Evolutionary conservation across 2,888 invertebrate genomes (phyloP), one percentile per base, ranked within the genome.

Genomic region (Stegophylla sp.): DNA sequence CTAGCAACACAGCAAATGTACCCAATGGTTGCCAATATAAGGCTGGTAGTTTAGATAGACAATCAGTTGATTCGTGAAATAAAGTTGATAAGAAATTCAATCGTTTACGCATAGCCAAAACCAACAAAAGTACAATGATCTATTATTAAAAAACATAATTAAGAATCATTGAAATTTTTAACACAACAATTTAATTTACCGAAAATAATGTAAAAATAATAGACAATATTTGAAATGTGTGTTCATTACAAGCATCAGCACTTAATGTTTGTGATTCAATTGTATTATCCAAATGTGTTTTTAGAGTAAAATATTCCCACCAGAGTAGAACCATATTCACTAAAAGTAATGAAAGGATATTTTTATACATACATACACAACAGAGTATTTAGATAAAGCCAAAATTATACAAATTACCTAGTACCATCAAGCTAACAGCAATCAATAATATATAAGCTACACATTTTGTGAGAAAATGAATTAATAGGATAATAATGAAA

Each of bases 361-460:
- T 26, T 12, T 4, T 12, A 28, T 51, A 34, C 10, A 34, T 34
- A 5, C 20, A 34, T 34, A 28, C n/a, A 63, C 20, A 23, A 17
- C 15, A 23, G 23, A 26, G 15, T 72, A 53, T 82, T 53, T 15
- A 73, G 12, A 43, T 26, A 63, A 13, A n/a, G 3, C 53, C 53
- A 73, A 1, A 17, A 56, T 41, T 43, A n/a, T 15, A 13, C 13
- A 51, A 17, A 82, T 48, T 86, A 90, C 91, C 92, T 81, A 94
- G 88, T 86, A 93, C 92, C 59, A 92, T 91, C 73, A 95, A 86
- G 48, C 91, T 91, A 15, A 95, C 93, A 72, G 93, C 88, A 81
- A 93, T 90, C 90, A 96, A 93, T 84, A 97, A 93, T 83, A 96
- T 90, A 91, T 94, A 95, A 4, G 96, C 94, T 7, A 96, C 93